Conservation (phyloP, 2,797 vertebrate genomes). For the Gallirallus australis region DNA sequence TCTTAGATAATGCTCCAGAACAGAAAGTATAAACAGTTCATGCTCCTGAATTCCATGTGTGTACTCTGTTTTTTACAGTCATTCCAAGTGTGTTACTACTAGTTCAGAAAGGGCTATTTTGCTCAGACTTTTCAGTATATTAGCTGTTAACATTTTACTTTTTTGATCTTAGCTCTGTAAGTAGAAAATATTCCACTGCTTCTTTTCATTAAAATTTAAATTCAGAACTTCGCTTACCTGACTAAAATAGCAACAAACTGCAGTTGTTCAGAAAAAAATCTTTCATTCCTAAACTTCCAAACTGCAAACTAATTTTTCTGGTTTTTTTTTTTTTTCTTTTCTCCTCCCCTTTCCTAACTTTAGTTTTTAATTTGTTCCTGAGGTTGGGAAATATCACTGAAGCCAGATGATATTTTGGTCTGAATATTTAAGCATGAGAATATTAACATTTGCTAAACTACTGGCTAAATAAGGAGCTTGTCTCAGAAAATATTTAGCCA, state of each 20-base stretch:
- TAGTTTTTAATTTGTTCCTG: not conserved
- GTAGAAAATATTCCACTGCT: slow-evolving; percentile 19
- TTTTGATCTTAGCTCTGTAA: not conserved
- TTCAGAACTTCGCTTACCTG: not conserved
- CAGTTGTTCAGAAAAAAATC: not conserved
- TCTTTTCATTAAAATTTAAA: slow-evolving; percentile 36
- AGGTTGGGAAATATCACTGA: not conserved
- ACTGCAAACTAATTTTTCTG: not conserved
- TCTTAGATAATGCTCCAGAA: not conserved
- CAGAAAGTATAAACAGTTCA: not conserved
- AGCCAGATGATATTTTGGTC: not conserved
- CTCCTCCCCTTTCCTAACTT: not conserved
- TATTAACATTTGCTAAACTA: not conserved
- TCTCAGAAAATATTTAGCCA: not conserved
- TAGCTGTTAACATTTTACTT: not conserved
- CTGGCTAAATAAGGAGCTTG: not conserved
- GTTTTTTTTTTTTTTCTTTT: not conserved
- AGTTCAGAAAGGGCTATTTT: slow-evolving; percentile 7
- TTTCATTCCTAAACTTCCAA: not conserved
- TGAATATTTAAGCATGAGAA: not conserved
- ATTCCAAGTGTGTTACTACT: not conserved
- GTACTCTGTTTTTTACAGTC: not conserved
- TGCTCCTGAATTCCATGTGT: not conserved
- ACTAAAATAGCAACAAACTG: not conserved
- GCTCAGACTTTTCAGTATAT: not conserved